phyloP scores from a whole-genome alignment of 2,888 invertebrate species.

The Tenthredo scrophulariae region DNA sequence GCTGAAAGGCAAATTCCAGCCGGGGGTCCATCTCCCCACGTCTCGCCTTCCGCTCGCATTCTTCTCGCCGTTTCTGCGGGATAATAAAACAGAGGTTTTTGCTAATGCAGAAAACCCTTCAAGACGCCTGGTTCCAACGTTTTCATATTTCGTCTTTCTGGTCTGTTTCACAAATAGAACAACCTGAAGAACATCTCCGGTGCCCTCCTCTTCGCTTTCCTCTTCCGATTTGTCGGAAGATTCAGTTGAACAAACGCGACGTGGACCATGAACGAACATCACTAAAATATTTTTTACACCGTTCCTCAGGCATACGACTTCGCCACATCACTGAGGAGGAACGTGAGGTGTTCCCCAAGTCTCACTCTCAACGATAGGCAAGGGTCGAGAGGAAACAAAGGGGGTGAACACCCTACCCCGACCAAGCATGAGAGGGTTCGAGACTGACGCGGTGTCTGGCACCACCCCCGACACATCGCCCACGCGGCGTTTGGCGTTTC shows the following conservation, averaged over 20 bases:
- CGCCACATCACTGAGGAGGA: constrained; percentile 52
- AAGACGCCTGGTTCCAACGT: constrained; percentile 7
- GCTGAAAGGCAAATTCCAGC: constrained; percentile 93
- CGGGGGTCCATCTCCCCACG: constrained; percentile 96
- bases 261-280: constrained; percentile 75
- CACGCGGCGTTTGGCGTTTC: constrained; percentile 43
- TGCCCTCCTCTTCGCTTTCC: constrained; percentile 68
- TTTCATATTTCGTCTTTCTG: neutral
- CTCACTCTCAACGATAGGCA: constrained; percentile 51
- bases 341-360: constrained; percentile 50
- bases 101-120: constrained; percentile 1
- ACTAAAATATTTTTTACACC: neutral
- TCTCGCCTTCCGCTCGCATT: constrained; percentile 94
- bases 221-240: constrained; percentile 69
- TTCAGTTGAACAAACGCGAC: constrained; percentile 57
- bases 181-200: constrained; percentile 75
- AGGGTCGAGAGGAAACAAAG: constrained; percentile 39
- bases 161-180: neutral
- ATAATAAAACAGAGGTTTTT: constrained; percentile 38
- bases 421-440: constrained; percentile 39
- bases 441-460: constrained; percentile 53
- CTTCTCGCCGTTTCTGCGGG: constrained; percentile 87
- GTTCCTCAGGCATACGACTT: constrained; percentile 44
- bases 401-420: constrained; percentile 40
- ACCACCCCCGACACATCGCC: constrained; percentile 51